Conservation (phyloP, 2,888 invertebrate genomes). For the Anoncus sp. region DNA sequence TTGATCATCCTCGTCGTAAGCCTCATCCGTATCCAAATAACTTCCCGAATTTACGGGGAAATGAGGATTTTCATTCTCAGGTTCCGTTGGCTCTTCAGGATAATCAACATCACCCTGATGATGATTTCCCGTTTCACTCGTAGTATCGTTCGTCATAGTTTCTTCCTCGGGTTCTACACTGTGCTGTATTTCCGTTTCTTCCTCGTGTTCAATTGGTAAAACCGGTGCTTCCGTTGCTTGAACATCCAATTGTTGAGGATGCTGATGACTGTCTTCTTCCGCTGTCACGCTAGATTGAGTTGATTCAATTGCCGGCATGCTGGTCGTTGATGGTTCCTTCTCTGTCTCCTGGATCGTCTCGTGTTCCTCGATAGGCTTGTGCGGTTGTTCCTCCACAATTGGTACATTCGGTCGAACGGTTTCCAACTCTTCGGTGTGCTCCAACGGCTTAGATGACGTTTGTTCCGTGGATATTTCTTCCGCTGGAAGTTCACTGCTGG, state of each 20-base stretch:
- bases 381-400: conserved; percentile 6
- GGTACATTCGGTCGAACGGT: not conserved
- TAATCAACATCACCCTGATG: conserved; percentile 71
- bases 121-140: conserved; percentile 54
- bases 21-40: conserved; percentile 85
- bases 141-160: conserved; percentile 27
- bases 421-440: not conserved
- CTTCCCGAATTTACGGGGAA: conserved; percentile 82
- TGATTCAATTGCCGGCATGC: not conserved
- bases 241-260: conserved; percentile 62
- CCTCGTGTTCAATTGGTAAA: conserved; percentile 62
- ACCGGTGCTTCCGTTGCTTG: conserved; percentile 66
- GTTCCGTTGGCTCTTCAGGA: conserved; percentile 73
- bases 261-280: conserved; percentile 57
- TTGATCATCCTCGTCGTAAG: conserved; percentile 91
- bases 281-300: conserved; percentile 4
- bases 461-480: conserved; percentile 6
- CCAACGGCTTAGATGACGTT: not conserved
- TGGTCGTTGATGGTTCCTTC: not conserved
- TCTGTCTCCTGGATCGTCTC: not conserved
- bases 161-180: conserved; percentile 56
- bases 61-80: conserved; percentile 76
- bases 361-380: conserved; percentile 16
- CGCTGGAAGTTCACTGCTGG: conserved; percentile 4
- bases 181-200: conserved; percentile 67